phyloP scores from a whole-genome alignment of 2,797 vertebrate species.

The Gallirallus australis region DNA sequence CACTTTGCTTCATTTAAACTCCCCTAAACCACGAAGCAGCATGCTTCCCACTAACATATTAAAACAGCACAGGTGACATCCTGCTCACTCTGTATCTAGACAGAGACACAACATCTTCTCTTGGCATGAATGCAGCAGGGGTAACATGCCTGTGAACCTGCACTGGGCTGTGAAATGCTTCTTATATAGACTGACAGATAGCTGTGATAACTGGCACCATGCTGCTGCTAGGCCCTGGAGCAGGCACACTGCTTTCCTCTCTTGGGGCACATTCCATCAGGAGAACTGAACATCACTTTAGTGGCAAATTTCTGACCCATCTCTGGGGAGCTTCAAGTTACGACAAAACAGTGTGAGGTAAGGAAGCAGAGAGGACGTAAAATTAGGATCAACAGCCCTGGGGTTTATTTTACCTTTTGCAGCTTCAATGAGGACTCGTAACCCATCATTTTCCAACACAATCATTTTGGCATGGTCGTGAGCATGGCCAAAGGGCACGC shows the following conservation, averaged over 20 bases:
- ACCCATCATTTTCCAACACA: slow-evolving; percentile 87
- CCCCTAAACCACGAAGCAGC: rapidly evolving
- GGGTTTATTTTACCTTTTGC: slow-evolving; percentile 84
- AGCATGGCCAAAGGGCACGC: slow-evolving; percentile 90
- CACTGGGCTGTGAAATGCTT: not conserved
- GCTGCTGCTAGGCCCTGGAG: not conserved
- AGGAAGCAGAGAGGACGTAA: not conserved
- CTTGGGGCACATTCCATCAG: not conserved
- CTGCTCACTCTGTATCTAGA: not conserved
- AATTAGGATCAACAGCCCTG: rapidly evolving
- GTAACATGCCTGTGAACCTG: rapidly evolving
- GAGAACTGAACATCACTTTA: not conserved
- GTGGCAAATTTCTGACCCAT: not conserved
- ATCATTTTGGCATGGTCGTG: slow-evolving; percentile 94
- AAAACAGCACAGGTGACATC: not conserved
- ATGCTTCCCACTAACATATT: rapidly evolving
- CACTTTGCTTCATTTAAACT: not conserved
- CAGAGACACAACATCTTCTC: not conserved
- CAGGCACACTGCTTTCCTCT: not conserved
- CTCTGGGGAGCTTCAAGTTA: not conserved
- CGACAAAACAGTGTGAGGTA: rapidly evolving
- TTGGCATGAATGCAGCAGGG: not conserved
- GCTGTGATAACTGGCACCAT: not conserved
- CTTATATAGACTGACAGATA: rapidly evolving
- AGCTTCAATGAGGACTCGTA: slow-evolving; percentile 90